Conservation (phyloP, 2,888 invertebrate species). For the Cantharis lateralis region DNA sequence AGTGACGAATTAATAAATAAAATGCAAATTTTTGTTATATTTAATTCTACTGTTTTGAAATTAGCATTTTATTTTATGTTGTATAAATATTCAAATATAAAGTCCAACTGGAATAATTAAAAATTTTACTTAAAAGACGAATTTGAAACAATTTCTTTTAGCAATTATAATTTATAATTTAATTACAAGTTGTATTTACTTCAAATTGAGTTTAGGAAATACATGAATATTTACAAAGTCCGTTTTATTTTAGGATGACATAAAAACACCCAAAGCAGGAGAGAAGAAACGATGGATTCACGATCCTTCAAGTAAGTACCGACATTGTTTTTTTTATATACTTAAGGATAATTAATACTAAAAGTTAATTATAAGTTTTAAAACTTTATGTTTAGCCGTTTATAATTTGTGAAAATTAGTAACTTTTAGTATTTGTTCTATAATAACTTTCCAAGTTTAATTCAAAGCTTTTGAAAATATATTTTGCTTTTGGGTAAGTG, state of each 20-base stretch:
- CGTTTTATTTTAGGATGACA: constrained; percentile 56
- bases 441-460: background rate
- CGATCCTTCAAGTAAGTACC: constrained; percentile 74
- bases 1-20: background rate
- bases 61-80: background rate
- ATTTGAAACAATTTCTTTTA: background rate
- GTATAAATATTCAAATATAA: background rate
- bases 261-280: constrained; percentile 59
- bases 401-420: background rate
- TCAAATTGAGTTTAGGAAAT: background rate
- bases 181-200: constrained; percentile 9
- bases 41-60: background rate
- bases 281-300: constrained; percentile 79
- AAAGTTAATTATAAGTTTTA: background rate
- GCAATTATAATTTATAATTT: constrained; percentile 23
- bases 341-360: background rate
- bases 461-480: background rate
- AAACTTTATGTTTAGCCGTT: background rate
- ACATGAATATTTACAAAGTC: constrained; percentile 17
- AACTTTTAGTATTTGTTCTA: background rate
- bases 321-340: background rate
- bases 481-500: background rate
- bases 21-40: background rate
- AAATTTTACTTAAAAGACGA: background rate
- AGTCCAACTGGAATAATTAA: background rate